Evolutionary conservation across 2,113 vertebrate genomes (phyloP).

Genomic region (Pygoscelis adeliae): DNA sequence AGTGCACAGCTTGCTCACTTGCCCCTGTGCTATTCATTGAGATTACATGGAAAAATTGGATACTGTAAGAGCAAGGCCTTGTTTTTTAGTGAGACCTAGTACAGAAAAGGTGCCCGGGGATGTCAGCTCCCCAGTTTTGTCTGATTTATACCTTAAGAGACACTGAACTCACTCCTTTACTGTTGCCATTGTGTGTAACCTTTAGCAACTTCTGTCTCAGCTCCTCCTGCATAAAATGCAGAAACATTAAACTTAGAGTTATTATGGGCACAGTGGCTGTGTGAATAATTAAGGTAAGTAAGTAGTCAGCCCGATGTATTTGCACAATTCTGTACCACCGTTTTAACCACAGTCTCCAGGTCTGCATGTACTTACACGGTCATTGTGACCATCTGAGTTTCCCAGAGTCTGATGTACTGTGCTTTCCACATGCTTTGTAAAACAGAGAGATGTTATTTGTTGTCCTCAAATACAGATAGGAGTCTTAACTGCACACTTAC

Average conservation of each 20-base stretch:
- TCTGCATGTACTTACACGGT: rapidly evolving
- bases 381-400: not conserved
- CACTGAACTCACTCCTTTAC: not conserved
- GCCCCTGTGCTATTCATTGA: not conserved
- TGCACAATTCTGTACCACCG: not conserved
- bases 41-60: not conserved
- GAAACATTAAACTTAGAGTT: not conserved
- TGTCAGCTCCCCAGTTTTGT: not conserved
- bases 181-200: not conserved
- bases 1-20: not conserved
- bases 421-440: not conserved
- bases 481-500: not conserved
- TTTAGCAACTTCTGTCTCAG: not conserved
- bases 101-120: not conserved
- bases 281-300: not conserved
- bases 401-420: not conserved
- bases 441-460: not conserved
- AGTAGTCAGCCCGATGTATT: not conserved
- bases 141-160: not conserved
- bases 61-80: not conserved
- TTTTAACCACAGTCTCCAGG: not conserved
- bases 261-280: not conserved
- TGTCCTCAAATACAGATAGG: not conserved
- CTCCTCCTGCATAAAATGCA: not conserved
- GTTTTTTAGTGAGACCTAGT: not conserved